Conservation (phyloP, 64 coral and sea anemone genomes). For the Porites lutea region DNA sequence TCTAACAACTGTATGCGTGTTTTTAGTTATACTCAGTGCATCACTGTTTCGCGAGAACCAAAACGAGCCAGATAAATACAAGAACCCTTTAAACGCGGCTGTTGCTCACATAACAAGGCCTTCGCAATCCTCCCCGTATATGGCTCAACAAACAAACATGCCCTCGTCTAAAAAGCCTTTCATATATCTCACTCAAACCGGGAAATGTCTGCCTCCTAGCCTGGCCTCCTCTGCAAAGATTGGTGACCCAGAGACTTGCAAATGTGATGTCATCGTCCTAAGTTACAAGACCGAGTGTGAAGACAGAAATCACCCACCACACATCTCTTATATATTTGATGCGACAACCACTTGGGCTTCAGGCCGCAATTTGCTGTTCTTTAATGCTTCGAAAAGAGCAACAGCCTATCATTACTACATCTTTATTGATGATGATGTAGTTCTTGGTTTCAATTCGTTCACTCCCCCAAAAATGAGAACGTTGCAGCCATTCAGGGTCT, state of each 20-base stretch:
- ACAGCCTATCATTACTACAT: conserved; percentile 50
- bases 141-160: too few species aligned
- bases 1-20: background rate
- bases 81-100: too few species aligned
- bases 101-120: too few species aligned
- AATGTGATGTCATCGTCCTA: conserved; percentile 66
- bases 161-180: conserved; percentile 47
- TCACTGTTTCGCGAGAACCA: background rate
- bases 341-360: conserved; percentile 40
- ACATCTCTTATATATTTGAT: conserved; percentile 61
- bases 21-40: background rate
- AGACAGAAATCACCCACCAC: background rate
- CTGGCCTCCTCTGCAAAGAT: background rate
- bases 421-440: conserved; percentile 58
- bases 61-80: too few species aligned
- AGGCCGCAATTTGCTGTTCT: conserved; percentile 55
- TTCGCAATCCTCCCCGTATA: too few species aligned
- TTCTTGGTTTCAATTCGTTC: conserved; percentile 4
- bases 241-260: conserved; percentile 42
- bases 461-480: conserved; percentile 6
- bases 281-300: conserved; percentile 27
- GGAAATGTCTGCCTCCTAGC: conserved; percentile 37
- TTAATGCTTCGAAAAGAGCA: conserved; percentile 10
- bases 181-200: conserved; percentile 50
- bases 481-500: background rate